These are phyloP conservation scores for Ormia ochracea DNA, from an alignment of 2,888 invertebrate genomes.

Conservation along the genomic window DNA sequence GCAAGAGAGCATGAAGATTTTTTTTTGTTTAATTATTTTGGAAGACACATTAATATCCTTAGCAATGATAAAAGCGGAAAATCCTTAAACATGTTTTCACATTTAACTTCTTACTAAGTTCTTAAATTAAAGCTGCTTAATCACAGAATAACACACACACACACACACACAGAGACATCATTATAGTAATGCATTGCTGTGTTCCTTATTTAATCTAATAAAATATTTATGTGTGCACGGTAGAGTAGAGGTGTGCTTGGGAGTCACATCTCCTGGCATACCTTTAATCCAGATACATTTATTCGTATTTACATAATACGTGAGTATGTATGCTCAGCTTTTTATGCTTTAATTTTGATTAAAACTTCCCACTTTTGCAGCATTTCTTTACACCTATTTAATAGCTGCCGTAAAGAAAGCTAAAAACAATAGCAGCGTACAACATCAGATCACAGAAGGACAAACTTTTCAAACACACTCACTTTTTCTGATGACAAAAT, in stretches of 20 bases:
- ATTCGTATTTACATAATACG: slow-evolving; percentile 6
- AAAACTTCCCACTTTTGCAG: slow-evolving; percentile 23
- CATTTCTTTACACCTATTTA: background rate
- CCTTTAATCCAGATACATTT: slow-evolving; percentile 2
- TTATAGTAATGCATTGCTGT: background rate
- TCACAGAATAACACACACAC: slow-evolving; percentile 41
- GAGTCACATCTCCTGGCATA: background rate
- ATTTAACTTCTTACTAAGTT: slow-evolving; percentile 8
- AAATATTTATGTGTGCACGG: background rate
- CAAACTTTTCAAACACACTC: background rate
- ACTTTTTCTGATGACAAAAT: background rate
- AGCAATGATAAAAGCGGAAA: background rate
- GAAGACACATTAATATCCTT: background rate
- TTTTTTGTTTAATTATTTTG: background rate
- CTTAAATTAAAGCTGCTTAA: slow-evolving; percentile 50
- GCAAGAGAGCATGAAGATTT: too few relatives aligned
- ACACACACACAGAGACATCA: slow-evolving; percentile 26
- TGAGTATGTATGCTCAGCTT: slow-evolving; percentile 39
- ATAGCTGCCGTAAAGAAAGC: background rate
- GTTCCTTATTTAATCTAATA: background rate
- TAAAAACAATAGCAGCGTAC: slow-evolving; percentile 1
- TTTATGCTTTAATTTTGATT: slow-evolving; percentile 21
- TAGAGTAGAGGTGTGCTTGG: background rate
- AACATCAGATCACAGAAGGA: background rate
- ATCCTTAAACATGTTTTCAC: slow-evolving; percentile 19